phyloP scores from a whole-genome alignment of 2,888 invertebrate species.

The Drosophila formosana region DNA sequence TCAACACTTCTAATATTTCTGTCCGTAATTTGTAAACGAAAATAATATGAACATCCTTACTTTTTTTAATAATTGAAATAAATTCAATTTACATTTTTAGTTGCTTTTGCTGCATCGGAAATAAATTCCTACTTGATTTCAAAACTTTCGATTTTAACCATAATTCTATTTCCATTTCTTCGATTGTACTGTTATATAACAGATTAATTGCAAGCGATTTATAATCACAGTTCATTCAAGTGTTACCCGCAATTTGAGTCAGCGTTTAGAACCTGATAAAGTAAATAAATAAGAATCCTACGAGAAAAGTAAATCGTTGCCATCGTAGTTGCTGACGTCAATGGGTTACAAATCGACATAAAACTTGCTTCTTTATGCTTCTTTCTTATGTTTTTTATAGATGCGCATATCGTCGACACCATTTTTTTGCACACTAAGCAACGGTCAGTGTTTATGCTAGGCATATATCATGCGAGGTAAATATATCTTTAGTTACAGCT shows the following conservation, averaged over 20 bases:
- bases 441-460: constrained; percentile 38
- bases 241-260: not conserved
- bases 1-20: no score
- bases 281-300: constrained; percentile 1
- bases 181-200: not conserved
- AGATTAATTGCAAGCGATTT: not conserved
- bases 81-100: not conserved
- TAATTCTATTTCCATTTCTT: not conserved
- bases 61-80: no score
- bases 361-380: not conserved
- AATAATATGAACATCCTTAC: no score
- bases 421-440: constrained; percentile 45
- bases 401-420: constrained; percentile 18
- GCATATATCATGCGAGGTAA: constrained; percentile 29
- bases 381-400: constrained; percentile 1
- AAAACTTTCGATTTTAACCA: not conserved
- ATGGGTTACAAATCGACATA: constrained; percentile 9
- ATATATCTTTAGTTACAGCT: constrained; percentile 40
- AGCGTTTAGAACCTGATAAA: not conserved
- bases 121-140: not conserved
- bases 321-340: constrained; percentile 11
- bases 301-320: constrained; percentile 2
- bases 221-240: not conserved
- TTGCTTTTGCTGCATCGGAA: not conserved
- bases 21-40: no score